Evolutionary conservation across 1,140 invertebrate species (phyloP).

Genomic region (Drosophila willistoni): DNA sequence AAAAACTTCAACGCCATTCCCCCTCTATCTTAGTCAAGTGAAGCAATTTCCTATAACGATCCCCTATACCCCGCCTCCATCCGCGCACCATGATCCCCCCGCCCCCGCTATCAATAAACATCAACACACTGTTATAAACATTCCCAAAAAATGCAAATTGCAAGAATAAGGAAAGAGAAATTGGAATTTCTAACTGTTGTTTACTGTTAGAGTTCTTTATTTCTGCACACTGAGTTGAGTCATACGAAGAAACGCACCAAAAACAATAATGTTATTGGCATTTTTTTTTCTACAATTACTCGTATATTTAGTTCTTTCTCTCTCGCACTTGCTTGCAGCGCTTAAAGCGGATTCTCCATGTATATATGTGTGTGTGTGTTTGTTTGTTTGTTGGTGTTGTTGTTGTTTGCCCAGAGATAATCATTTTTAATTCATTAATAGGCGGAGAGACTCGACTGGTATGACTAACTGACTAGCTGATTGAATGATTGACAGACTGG

Average conservation of each 20-base stretch:
- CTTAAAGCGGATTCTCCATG: background rate
- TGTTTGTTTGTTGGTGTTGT: constrained; percentile 45
- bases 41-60: constrained; percentile 24
- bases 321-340: constrained; percentile 8
- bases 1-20: constrained; percentile 5
- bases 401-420: constrained; percentile 57
- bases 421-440: constrained; percentile 78
- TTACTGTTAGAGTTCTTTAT: constrained; percentile 1
- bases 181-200: constrained; percentile 24
- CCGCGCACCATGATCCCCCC: background rate
- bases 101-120: background rate
- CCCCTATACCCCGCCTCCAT: constrained; percentile 12
- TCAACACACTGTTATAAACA: constrained; percentile 11
- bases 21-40: constrained; percentile 1
- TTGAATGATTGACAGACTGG: constrained; percentile 25
- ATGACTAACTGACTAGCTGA: constrained; percentile 39
- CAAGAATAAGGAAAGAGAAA: constrained; percentile 5
- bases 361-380: constrained; percentile 41
- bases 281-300: constrained; percentile 68
- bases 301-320: constrained; percentile 19
- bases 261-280: constrained; percentile 55
- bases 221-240: constrained; percentile 12
- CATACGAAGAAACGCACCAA: constrained; percentile 15
- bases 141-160: constrained; percentile 1
- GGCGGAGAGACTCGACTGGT: constrained; percentile 34